Evolutionary conservation across 2,888 invertebrate genomes (phyloP).

Genomic region (Lydus trimaculatus): DNA sequence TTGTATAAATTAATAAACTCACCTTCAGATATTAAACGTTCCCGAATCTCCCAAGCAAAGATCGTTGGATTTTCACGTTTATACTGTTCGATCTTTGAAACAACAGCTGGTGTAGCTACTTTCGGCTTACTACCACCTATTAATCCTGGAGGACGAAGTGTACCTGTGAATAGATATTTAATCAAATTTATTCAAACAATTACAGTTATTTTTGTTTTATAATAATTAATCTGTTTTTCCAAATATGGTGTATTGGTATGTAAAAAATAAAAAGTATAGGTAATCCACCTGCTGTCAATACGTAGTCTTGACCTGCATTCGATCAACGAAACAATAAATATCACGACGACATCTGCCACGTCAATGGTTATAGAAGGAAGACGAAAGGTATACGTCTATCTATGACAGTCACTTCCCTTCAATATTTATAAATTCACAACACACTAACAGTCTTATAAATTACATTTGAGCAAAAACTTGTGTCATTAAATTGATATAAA

Average conservation of each 20-base stretch:
- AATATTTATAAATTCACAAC: slow-evolving; percentile 53
- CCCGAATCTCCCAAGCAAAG: slow-evolving; percentile 99
- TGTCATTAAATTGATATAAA: slow-evolving; percentile 55
- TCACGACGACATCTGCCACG: slow-evolving; percentile 41
- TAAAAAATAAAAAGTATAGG: not conserved
- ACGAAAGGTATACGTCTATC: slow-evolving; percentile 46
- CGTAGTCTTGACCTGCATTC: slow-evolving; percentile 42
- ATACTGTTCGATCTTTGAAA: slow-evolving; percentile 97
- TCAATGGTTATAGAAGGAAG: slow-evolving; percentile 29
- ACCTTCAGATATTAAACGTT: slow-evolving; percentile 97
- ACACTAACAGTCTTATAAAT: slow-evolving; percentile 52
- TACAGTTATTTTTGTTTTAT: not conserved
- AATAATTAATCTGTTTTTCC: not conserved
- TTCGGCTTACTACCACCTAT: slow-evolving; percentile 97
- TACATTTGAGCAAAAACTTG: slow-evolving; percentile 52
- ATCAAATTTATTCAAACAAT: not conserved
- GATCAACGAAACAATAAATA: slow-evolving; percentile 42
- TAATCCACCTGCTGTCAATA: slow-evolving; percentile 34
- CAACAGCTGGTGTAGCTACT: slow-evolving; percentile 96
- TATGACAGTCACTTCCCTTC: slow-evolving; percentile 40
- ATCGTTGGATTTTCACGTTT: slow-evolving; percentile 98
- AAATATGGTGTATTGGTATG: not conserved
- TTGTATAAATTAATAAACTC: slow-evolving; percentile 52
- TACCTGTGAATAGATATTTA: slow-evolving; percentile 70
- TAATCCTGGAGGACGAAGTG: slow-evolving; percentile 86